phyloP scores from a whole-genome alignment of 2,888 invertebrate genomes.

The Metalampra italica region DNA sequence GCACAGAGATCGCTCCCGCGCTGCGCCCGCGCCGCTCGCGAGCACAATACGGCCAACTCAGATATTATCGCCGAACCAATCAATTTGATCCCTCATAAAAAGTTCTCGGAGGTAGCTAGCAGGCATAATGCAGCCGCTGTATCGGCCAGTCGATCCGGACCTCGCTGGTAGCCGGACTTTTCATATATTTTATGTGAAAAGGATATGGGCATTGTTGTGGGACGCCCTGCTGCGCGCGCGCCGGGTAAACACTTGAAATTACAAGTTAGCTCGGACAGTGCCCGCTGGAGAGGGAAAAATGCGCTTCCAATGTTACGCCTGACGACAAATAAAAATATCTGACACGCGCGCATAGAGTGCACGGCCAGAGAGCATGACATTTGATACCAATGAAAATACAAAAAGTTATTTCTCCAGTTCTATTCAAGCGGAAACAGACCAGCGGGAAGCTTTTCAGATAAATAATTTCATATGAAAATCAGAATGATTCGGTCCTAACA shows the following conservation, averaged over 20 bases:
- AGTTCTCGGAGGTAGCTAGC: conserved; percentile 68
- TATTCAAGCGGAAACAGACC: background rate
- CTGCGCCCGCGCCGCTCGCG: conserved; percentile 18
- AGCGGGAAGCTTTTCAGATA: conserved; percentile 15
- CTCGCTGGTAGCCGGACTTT: conserved; percentile 67
- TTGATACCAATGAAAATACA: conserved; percentile 14
- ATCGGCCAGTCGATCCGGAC: conserved; percentile 67
- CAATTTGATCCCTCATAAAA: conserved; percentile 78
- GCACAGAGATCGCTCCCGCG: conserved; percentile 29
- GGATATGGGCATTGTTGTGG: conserved; percentile 75
- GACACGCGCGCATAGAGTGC: conserved; percentile 13
- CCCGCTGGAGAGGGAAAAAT: conserved; percentile 44
- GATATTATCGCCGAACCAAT: conserved; percentile 76
- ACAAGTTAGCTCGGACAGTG: conserved; percentile 65
- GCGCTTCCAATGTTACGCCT: conserved; percentile 76
- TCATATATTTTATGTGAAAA: conserved; percentile 78
- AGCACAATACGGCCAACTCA: conserved; percentile 56
- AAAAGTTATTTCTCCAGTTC: conserved; percentile 16
- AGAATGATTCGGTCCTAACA: too few species aligned
- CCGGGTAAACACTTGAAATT: conserved; percentile 76
- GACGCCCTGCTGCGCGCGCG: conserved; percentile 64
- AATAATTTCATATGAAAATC: too few species aligned
- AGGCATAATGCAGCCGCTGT: conserved; percentile 60
- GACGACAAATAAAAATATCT: conserved; percentile 59
- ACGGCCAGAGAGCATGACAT: conserved; percentile 14